Base-by-base conservation (phyloP, 2,888 invertebrate genomes). In the Phasia obesa region DNA sequence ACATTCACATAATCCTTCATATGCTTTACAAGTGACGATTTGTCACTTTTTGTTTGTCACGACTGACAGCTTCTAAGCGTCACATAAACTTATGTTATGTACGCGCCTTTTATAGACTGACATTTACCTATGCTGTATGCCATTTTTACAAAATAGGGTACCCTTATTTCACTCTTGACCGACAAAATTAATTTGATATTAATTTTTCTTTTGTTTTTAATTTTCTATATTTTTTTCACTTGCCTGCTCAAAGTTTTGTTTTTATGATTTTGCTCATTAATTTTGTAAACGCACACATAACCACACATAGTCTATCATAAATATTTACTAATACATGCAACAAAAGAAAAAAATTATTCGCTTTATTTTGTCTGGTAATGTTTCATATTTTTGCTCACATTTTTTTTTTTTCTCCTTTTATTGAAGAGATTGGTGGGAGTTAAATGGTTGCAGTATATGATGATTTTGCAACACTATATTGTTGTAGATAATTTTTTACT, bases 191-290 rank as follows among this genome's bases (percentile, higher is more conserved):
- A 53, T 42, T 42, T 17, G 0, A 5, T 55, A 21, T 11, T 21
- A 57, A 25, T 7, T 60, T 25, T 19, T 47, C 17, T 2, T 38
- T 38, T 25, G 4, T 44, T 57, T 70, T 31, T 57, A 9, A 57
- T 55, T 57, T 27, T 70, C n/a, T 9, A 19, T 35, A 13, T 7
- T 55, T 69, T 31, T 42, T 70, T 57, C 11, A 25, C 6, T 27
- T n/a, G 57, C 7, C 21, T 9, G 11, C 17, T 51, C 9, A 42
- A 51, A 65, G 27, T 59, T 53, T 15, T 15, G 49, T 60, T 70
- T 81, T 76, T 67, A 55, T 73, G 35, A 60, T 77, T 47, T 53
- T 73, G 62, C 77, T 77, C 77, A 77, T 82, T 77, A 82, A 77
- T 76, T 53, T 53, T 44, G 15, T 71, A 55, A 57, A 35, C 62